Conservation (phyloP, 2,888 invertebrate genomes). For the Trachelus stipa region DNA sequence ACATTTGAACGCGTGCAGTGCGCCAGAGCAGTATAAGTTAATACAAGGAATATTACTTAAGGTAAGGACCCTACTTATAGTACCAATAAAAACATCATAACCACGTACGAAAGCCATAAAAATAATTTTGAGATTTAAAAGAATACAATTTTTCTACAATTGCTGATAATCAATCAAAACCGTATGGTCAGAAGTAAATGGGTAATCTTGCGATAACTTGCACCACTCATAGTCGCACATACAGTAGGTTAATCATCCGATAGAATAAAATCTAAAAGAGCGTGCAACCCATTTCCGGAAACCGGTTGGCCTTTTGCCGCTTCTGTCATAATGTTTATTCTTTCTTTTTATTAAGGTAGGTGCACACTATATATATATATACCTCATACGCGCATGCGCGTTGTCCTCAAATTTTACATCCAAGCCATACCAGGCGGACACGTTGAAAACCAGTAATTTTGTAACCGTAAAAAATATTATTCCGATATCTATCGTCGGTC, state of each 20-base stretch:
- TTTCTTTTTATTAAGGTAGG: neutral
- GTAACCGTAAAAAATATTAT: neutral
- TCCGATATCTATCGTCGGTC: neutral
- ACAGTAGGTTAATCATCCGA: neutral
- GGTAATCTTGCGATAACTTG: neutral
- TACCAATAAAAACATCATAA: neutral
- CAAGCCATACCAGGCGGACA: neutral
- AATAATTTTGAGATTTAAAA: neutral
- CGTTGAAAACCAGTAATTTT: neutral
- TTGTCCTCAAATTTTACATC: neutral
- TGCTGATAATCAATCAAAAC: neutral
- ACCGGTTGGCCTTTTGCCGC: slow-evolving; percentile 34
- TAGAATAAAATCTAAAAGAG: neutral
- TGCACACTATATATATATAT: neutral
- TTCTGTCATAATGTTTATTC: neutral
- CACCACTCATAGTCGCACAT: neutral
- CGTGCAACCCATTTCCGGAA: slow-evolving; percentile 44
- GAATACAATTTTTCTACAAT: neutral
- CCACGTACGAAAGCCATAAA: neutral
- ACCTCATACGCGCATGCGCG: neutral
- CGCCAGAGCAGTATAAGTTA: neutral
- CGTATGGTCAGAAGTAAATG: neutral
- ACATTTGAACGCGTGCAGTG: neutral
- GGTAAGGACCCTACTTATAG: neutral
- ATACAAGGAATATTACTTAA: neutral